These are phyloP conservation scores for Psylliodes chrysocephalus DNA, from an alignment of 2,888 invertebrate genomes.

Conservation along the genomic window DNA sequence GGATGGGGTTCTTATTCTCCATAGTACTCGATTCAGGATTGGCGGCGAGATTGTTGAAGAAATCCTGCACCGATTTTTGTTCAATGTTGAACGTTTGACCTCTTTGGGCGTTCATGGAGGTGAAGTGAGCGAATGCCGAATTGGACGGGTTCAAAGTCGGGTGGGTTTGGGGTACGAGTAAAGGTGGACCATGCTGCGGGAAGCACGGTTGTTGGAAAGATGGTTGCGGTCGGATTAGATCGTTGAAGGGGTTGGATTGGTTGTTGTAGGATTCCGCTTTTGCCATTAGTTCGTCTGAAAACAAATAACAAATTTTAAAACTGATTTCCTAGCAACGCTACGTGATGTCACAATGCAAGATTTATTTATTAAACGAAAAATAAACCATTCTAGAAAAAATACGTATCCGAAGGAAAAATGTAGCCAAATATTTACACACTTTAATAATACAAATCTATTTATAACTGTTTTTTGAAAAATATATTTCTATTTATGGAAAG, in stretches of 20 bases:
- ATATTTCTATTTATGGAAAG: too few relatives aligned
- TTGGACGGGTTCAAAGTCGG: slow-evolving; percentile 30
- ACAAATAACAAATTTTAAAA: slow-evolving; percentile 9
- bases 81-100: not conserved
- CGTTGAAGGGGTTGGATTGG: slow-evolving; percentile 21
- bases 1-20: not conserved
- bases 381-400: too few relatives aligned
- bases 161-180: slow-evolving; percentile 5
- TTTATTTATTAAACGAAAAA: too few relatives aligned
- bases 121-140: slow-evolving; percentile 41
- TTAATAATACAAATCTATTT: too few relatives aligned
- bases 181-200: slow-evolving; percentile 8
- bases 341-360: too few relatives aligned
- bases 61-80: not conserved
- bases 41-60: too few relatives aligned
- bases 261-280: slow-evolving; percentile 22
- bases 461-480: too few relatives aligned
- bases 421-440: too few relatives aligned
- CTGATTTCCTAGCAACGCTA: too few relatives aligned
- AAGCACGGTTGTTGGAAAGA: slow-evolving; percentile 19
- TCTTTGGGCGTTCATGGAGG: not conserved
- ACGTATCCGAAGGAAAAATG: too few relatives aligned
- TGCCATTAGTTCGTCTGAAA: slow-evolving; percentile 29
- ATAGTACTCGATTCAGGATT: too few relatives aligned
- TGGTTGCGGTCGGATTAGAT: slow-evolving; percentile 23